These are phyloP conservation scores for Aphelenchoides fujianensis DNA, from an alignment of 1,140 invertebrate genomes.

Conservation along the genomic window DNA sequence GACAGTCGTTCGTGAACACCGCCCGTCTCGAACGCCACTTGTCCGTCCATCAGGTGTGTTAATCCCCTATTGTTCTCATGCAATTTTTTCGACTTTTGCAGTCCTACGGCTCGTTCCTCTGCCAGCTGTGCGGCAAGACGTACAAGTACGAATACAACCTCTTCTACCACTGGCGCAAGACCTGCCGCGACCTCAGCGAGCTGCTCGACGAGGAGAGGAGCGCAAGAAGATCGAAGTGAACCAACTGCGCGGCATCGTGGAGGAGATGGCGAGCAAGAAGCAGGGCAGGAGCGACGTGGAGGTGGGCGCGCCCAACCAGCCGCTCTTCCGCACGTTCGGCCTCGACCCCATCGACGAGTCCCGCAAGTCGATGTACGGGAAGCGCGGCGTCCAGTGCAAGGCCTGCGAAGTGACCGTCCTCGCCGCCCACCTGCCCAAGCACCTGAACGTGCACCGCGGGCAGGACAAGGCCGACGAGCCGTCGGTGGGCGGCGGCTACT, in stretches of 20 bases:
- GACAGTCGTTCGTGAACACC: constrained; percentile 57
- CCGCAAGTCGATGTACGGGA: constrained; percentile 4
- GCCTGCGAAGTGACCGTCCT: constrained; percentile 44
- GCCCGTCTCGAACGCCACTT: constrained; percentile 56
- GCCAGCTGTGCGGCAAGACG: constrained; percentile 54
- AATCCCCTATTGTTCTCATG: not conserved
- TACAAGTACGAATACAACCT: constrained; percentile 61
- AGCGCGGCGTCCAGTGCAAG: constrained; percentile 28
- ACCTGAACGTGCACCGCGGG: constrained; percentile 43
- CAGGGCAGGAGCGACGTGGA: constrained; percentile 41
- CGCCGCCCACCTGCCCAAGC: constrained; percentile 36
- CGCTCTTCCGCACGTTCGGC: constrained; percentile 11
- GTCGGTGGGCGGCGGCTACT: constrained; percentile 44
- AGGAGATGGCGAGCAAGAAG: constrained; percentile 56
- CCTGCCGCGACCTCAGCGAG: constrained; percentile 57
- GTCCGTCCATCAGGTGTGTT: constrained; percentile 55
- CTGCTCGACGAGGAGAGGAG: not conserved
- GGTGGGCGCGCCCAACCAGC: constrained; percentile 35
- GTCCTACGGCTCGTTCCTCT: constrained; percentile 53
- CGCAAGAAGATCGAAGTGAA: constrained; percentile 53
- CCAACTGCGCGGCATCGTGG: constrained; percentile 48
- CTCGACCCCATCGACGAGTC: not conserved
- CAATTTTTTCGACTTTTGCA: constrained; percentile 33
- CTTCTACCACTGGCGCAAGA: constrained; percentile 59
- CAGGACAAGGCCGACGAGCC: constrained; percentile 36